Evolutionary conservation across 1,140 invertebrate genomes (phyloP).

Genomic region (Pinna nobilis): DNA sequence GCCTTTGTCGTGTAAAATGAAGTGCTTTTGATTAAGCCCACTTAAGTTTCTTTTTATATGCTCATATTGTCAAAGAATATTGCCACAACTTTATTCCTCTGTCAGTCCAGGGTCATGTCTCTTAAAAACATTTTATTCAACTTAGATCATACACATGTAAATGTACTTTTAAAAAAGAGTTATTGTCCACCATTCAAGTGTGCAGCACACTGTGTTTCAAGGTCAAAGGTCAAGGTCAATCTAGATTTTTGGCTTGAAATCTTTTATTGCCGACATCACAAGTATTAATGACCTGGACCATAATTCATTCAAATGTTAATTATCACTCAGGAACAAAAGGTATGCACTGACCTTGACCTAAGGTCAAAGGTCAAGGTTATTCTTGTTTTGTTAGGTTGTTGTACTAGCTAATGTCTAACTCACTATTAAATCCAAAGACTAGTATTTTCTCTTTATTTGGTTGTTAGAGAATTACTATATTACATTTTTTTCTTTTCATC

Average conservation of each 20-base stretch:
- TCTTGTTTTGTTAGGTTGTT: background rate
- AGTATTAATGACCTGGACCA: background rate
- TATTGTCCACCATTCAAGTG: background rate
- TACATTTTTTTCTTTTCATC: background rate
- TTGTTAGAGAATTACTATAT: conserved; percentile 46
- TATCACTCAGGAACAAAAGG: background rate
- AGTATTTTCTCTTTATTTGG: background rate
- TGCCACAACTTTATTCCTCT: too few species aligned
- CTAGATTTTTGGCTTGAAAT: background rate
- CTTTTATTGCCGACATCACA: too few species aligned
- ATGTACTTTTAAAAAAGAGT: background rate
- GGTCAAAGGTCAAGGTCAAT: background rate
- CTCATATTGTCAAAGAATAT: too few species aligned
- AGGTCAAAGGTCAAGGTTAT: too few species aligned
- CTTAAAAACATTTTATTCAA: background rate
- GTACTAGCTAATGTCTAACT: too few species aligned
- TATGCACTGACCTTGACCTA: too few species aligned
- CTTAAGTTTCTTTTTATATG: too few species aligned
- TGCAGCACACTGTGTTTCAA: background rate
- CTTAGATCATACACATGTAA: background rate
- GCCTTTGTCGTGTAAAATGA: too few species aligned
- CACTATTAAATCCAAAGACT: too few species aligned
- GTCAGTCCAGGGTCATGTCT: background rate
- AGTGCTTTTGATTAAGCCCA: too few species aligned
- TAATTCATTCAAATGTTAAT: background rate